Conservation (phyloP, 2,888 invertebrate species). For the Athetis lepigone region DNA sequence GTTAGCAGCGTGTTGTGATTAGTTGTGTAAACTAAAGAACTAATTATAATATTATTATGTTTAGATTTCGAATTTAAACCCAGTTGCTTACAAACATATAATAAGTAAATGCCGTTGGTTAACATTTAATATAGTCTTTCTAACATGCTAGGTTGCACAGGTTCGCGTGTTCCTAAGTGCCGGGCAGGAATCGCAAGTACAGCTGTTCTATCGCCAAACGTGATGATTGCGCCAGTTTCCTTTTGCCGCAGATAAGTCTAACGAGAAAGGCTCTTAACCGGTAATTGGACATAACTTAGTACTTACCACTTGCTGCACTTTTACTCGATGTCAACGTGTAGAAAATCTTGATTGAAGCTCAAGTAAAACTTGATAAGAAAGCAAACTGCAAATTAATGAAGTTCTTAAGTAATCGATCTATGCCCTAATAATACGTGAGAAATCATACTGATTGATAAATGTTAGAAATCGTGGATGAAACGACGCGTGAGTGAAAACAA, state of each 20-base stretch:
- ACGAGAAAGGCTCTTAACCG: constrained; percentile 58
- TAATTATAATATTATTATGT: constrained; percentile 2
- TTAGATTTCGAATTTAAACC: not conserved
- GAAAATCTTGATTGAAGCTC: constrained; percentile 55
- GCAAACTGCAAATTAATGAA: constrained; percentile 43
- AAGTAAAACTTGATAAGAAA: constrained; percentile 57
- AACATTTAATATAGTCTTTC: not conserved
- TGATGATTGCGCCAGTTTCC: constrained; percentile 55
- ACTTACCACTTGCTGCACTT: constrained; percentile 59
- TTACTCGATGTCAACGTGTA: constrained; percentile 57
- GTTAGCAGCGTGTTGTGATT: constrained; percentile 16
- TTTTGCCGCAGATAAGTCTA: constrained; percentile 50
- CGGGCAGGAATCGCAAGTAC: constrained; percentile 28
- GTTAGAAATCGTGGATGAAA: constrained; percentile 31
- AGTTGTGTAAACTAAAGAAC: constrained; percentile 12
- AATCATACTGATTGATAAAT: constrained; percentile 22
- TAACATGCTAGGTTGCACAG: constrained; percentile 10
- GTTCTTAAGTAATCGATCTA: constrained; percentile 29
- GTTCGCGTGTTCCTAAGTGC: constrained; percentile 47
- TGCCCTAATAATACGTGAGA: constrained; percentile 28
- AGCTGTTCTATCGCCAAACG: constrained; percentile 34
- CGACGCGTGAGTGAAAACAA: constrained; percentile 36
- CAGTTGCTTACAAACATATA: not conserved
- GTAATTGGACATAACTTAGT: constrained; percentile 56
- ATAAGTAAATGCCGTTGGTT: not conserved